A percentile compares a stretch with the other conserved stretches of the same genome.
phyloP scores from a whole-genome alignment of 2,113 vertebrate genomes.

The Eurypyga helias region DNA sequence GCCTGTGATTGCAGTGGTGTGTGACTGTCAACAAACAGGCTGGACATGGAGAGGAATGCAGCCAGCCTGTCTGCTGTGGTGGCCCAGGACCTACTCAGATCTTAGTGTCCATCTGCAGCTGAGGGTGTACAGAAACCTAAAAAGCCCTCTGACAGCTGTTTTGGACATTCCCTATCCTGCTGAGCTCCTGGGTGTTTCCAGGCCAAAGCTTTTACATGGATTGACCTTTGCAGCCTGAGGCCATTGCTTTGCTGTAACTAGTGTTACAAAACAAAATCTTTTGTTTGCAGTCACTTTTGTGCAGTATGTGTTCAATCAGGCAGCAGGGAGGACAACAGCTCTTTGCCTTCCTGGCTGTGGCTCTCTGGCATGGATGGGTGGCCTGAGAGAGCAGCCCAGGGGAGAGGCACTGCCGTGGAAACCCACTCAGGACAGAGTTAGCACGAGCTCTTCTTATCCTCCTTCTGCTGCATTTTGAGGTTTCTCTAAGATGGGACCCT shows the following conservation, averaged over 20 bases:
- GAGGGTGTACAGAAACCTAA: not conserved
- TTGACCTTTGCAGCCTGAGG: not conserved
- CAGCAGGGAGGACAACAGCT: not conserved
- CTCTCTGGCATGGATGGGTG: not conserved
- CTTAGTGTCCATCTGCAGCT: not conserved
- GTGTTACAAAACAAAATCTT: not conserved
- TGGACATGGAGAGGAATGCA: not conserved
- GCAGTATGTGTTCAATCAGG: not conserved
- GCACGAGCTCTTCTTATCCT: fast-evolving
- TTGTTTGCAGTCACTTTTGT: not conserved
- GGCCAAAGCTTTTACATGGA: not conserved
- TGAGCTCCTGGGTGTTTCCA: not conserved
- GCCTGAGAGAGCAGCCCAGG: not conserved
- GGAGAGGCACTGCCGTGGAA: not conserved
- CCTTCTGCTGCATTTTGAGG: fast-evolving
- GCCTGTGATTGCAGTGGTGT: fast-evolving
- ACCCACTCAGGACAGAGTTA: not conserved
- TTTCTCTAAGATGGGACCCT: not conserved
- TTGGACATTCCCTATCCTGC: not conserved
- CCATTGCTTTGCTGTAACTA: not conserved
- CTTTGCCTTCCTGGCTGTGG: not conserved
- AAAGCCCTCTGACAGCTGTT: not conserved
- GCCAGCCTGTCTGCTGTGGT: fast-evolving
- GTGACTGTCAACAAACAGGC: not conserved
- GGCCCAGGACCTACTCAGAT: fast-evolving